phyloP scores from a whole-genome alignment of 2,797 vertebrate genomes.

The Chloroceryle inda region DNA sequence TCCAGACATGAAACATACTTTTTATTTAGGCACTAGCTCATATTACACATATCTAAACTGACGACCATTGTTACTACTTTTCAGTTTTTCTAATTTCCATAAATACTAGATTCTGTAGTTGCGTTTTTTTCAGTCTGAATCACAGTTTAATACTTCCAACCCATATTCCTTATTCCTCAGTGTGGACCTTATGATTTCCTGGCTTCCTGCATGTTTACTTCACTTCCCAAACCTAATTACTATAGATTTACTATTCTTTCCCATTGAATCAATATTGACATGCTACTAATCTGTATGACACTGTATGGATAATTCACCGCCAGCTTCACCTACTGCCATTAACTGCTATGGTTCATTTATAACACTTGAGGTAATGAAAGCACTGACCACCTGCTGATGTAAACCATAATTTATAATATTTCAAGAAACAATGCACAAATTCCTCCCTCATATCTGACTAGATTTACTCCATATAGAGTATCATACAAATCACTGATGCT shows the following conservation, averaged over 20 bases:
- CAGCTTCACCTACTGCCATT: neutral
- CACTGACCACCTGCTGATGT: neutral
- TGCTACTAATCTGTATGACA: neutral
- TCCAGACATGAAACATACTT: neutral
- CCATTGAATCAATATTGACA: conserved; percentile 14
- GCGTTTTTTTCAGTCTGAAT: conserved; percentile 63
- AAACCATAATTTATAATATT: neutral
- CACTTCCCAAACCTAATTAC: conserved; percentile 14
- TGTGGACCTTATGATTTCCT: neutral
- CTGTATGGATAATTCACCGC: neutral
- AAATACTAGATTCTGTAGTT: conserved; percentile 14
- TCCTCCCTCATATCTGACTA: neutral
- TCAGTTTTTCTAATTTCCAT: neutral
- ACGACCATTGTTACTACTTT: neutral
- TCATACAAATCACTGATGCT: neutral
- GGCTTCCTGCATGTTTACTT: neutral
- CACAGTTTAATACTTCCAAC: conserved; percentile 16
- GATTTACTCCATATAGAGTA: neutral
- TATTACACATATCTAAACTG: neutral
- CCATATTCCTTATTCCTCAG: conserved; percentile 3
- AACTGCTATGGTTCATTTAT: conserved; percentile 14
- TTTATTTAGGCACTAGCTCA: neutral
- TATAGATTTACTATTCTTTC: neutral
- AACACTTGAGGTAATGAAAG: neutral
- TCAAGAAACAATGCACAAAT: conserved; percentile 18